These are phyloP conservation scores for Folsomia manolachei DNA, from an alignment of 2,888 invertebrate species.

Conservation along the genomic window DNA sequence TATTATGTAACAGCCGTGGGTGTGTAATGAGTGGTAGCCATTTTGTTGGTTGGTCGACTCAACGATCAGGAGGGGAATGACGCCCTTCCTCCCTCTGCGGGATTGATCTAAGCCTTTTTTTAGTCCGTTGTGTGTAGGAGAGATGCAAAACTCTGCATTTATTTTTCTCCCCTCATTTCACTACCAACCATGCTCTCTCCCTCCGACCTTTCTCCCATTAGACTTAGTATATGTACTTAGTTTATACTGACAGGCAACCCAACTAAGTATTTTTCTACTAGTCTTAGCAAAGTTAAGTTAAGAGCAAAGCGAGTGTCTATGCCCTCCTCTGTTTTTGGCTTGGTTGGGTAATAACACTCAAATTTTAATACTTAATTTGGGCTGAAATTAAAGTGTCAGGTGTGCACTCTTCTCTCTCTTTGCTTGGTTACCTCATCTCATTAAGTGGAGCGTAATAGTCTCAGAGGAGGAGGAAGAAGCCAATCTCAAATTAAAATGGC, in stretches of 20 bases:
- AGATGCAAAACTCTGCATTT: constrained; percentile 26
- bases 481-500: constrained; percentile 22
- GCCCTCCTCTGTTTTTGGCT: neutral
- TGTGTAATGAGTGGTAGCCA: constrained; percentile 50
- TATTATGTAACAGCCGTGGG: no score
- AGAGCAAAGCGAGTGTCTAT: neutral
- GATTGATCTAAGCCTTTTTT: constrained; percentile 25
- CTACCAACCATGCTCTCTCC: constrained; percentile 18
- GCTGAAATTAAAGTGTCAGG: constrained; percentile 34
- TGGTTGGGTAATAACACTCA: constrained; percentile 19
- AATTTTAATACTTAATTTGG: constrained; percentile 35
- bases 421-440: constrained; percentile 22
- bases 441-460: constrained; percentile 25
- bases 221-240: neutral
- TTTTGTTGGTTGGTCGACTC: constrained; percentile 42
- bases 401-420: constrained; percentile 1
- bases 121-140: constrained; percentile 5
- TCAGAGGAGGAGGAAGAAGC: constrained; percentile 8
- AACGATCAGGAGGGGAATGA: constrained; percentile 39
- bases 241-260: neutral
- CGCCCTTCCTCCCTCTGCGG: constrained; percentile 32
- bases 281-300: neutral
- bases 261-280: no score
- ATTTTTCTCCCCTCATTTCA: constrained; percentile 41
- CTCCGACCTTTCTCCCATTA: constrained; percentile 34